phyloP scores from a whole-genome alignment of 1,140 invertebrate species.

The Pissodes strobi region DNA sequence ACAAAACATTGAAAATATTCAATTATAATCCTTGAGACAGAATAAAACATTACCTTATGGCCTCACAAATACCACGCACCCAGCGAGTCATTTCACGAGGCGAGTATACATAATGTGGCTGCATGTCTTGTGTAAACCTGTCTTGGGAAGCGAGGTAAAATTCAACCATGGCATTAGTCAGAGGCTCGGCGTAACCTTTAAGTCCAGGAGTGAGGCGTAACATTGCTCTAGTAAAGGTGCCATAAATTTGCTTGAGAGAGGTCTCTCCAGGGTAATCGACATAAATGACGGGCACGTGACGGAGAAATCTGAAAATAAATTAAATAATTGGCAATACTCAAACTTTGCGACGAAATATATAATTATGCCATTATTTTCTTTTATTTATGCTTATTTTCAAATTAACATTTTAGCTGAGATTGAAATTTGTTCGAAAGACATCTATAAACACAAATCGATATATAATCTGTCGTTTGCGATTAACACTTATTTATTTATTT shows the following conservation, averaged over 20 bases:
- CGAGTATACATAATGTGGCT: slow-evolving; percentile 99
- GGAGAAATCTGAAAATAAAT: slow-evolving; percentile 67
- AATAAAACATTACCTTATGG: slow-evolving; percentile 72
- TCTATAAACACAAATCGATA: no score
- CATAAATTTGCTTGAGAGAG: slow-evolving; percentile 97
- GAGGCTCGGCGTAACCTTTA: slow-evolving; percentile 90
- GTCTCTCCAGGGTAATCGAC: slow-evolving; percentile 99
- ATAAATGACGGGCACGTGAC: slow-evolving; percentile 98
- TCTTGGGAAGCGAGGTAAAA: slow-evolving; percentile 98
- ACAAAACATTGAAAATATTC: not conserved
- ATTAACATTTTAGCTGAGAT: no score
- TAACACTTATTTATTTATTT: no score
- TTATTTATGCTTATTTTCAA: no score
- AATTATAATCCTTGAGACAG: not conserved
- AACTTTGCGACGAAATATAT: not conserved
- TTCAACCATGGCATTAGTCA: slow-evolving; percentile 99
- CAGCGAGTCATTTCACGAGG: slow-evolving; percentile 99
- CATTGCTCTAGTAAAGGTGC: slow-evolving; percentile 98
- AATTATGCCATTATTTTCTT: not conserved
- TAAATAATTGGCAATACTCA: slow-evolving; percentile 37
- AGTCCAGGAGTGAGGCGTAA: slow-evolving; percentile 87
- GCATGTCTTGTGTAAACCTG: slow-evolving; percentile 99
- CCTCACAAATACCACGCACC: slow-evolving; percentile 99
- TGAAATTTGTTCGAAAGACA: no score
- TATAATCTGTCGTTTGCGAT: no score